Percentiles rank a stretch among this genome's conserved stretches.
Evolutionary conservation across 53 echinoderm and acorn worm genomes (phyloP).

Genomic region (Glandiceps talaboti): DNA sequence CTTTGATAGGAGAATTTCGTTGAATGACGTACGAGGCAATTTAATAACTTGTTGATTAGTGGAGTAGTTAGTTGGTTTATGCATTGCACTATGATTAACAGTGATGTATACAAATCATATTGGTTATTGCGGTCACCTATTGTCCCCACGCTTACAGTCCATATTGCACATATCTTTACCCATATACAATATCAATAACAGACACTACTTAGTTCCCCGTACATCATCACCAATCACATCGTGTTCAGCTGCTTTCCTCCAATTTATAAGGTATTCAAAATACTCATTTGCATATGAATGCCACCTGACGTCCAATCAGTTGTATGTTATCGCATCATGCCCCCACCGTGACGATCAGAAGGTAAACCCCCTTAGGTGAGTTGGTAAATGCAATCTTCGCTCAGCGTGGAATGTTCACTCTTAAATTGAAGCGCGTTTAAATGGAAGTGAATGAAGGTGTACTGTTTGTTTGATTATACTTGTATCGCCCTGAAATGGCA

Average conservation of each 20-base stretch:
- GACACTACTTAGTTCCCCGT: too few species aligned
- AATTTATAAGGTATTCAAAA: neutral
- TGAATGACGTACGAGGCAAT: too few species aligned
- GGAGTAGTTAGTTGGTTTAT: neutral
- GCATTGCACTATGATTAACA: too few species aligned
- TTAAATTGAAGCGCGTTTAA: neutral
- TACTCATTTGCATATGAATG: neutral
- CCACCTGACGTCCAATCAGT: neutral
- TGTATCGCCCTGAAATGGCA: neutral
- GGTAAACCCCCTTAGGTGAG: neutral
- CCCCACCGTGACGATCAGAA: neutral
- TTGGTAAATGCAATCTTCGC: neutral
- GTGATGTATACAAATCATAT: too few species aligned
- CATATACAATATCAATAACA: too few species aligned
- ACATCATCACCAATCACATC: neutral
- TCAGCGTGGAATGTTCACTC: neutral
- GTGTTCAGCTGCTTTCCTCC: neutral
- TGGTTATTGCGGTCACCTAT: too few species aligned
- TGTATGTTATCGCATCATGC: neutral
- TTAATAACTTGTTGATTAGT: neutral
- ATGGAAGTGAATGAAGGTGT: neutral
- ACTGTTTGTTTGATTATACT: neutral
- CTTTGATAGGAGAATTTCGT: too few species aligned
- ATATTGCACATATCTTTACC: too few species aligned
- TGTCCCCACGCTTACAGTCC: too few species aligned